Evolutionary conservation across 2,797 vertebrate genomes (phyloP), one percentile per base, ranked within the genome.

Genomic region (Sebastolobus altivelis): DNA sequence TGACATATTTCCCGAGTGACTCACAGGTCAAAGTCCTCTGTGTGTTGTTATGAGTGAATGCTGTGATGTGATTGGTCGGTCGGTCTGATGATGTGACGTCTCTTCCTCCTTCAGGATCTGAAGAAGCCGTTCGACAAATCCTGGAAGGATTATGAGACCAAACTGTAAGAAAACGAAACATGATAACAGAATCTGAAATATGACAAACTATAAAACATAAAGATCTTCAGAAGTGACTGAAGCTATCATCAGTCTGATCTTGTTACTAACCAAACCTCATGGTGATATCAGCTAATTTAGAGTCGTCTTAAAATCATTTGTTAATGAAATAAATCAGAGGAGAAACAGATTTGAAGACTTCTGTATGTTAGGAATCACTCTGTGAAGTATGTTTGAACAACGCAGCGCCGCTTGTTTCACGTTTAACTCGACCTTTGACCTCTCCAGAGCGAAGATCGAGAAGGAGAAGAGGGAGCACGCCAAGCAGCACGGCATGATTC

Each of bases 101-200:
- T 72, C 78, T 72, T 68, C 85, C 75, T 85, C 89, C 71, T 59
- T 4, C 93, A 99, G 98, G 98, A 99, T 83, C 94, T 99, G 91
- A 99, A 98, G 95, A 99, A 99, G 88, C 96, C 98, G n/a, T 99
- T 99, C 67, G 98, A 99, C 89, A 99, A 99, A 95, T 95, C 98
- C 73, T 99, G 98, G 97, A 99, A 99, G 90, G 98, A 99, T 87
- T 99, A 99, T 27, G 98, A 99, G 93, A 97, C 97, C 65, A 99
- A 99, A 96, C 95, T 99, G 98, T 99, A 95, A 96, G 98, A 20
- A 16, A 31, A 43, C 40, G 5, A 43, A 43, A 43, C 14, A 43
- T 4, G 14, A 43, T 16, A 43, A 43, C 5, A 16, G 40, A 43
- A 43, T 43, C 40, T 43, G 14, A 16, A 43, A 16, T 43, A 7